Evolutionary conservation across 2,797 vertebrate genomes (phyloP).

Genomic region (Protosalanx chinensis): DNA sequence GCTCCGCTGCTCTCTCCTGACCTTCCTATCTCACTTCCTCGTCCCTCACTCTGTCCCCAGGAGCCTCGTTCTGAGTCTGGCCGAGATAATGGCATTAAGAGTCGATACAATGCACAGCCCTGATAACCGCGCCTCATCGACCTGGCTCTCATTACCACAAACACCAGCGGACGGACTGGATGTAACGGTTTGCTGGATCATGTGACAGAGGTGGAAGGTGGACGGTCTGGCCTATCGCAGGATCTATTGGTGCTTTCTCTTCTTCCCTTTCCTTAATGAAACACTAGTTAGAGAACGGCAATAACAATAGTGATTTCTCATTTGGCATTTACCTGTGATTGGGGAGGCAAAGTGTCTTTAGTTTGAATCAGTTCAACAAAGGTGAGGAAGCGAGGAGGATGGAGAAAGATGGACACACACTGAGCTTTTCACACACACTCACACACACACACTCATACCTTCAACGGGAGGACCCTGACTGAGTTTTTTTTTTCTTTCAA

Average conservation of each 20-base stretch:
- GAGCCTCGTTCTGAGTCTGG: constrained; percentile 24
- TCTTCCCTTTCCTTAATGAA: neutral
- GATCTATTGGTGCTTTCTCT: neutral
- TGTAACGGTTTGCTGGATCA: constrained; percentile 39
- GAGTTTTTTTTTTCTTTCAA: neutral
- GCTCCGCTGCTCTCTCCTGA: constrained; percentile 17
- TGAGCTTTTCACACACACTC: constrained; percentile 18
- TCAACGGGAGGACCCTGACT: too few species aligned
- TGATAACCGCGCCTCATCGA: constrained; percentile 44
- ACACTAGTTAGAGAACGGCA: neutral
- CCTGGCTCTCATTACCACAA: constrained; percentile 39
- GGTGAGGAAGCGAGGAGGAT: constrained; percentile 41
- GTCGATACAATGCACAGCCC: constrained; percentile 42
- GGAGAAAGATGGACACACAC: constrained; percentile 41
- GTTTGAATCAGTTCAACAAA: constrained; percentile 9
- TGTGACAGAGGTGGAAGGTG: constrained; percentile 24
- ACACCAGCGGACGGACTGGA: constrained; percentile 39
- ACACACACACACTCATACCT: neutral
- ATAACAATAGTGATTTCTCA: constrained; percentile 3
- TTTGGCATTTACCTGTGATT: constrained; percentile 1
- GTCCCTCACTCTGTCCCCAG: constrained; percentile 3
- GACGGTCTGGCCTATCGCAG: neutral
- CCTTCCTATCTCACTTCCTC: constrained; percentile 22
- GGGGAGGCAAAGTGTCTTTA: neutral
- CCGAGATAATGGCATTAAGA: constrained; percentile 39